A percentile compares a stretch with the other conserved stretches of the same genome.
These are phyloP conservation scores for Pinna nobilis DNA, from an alignment of 1,140 invertebrate genomes.

Conservation along the genomic window DNA sequence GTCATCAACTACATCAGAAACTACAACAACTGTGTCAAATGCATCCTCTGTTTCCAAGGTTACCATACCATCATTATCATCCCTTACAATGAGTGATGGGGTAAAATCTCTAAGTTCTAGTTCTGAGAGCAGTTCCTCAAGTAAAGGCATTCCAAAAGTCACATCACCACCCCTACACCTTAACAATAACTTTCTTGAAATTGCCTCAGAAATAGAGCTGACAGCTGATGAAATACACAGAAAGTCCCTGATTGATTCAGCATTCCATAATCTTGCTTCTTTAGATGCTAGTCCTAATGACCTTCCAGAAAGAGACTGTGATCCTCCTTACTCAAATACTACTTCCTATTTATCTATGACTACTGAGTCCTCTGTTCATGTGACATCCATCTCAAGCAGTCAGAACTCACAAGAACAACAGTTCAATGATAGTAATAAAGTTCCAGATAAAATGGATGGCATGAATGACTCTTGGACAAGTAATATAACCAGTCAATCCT, in stretches of 20 bases:
- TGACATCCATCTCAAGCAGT: neutral
- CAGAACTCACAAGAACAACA: neutral
- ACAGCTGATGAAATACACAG: conserved; percentile 48
- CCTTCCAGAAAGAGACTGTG: conserved; percentile 56
- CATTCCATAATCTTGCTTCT: conserved; percentile 35
- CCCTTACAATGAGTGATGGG: neutral
- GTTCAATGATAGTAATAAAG: neutral
- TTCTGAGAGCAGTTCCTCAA: neutral
- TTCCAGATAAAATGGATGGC: neutral
- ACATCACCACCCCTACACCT: conserved; percentile 15
- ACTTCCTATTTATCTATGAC: neutral
- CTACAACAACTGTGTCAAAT: neutral
- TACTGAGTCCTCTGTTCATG: neutral
- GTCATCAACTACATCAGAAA: conserved; percentile 6
- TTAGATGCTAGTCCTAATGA: conserved; percentile 58
- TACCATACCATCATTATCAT: neutral
- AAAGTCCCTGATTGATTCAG: conserved; percentile 40
- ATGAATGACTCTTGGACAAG: conserved; percentile 9
- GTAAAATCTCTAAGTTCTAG: conserved; percentile 4
- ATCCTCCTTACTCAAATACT: conserved; percentile 17
- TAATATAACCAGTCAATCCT: neutral
- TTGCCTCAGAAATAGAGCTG: conserved; percentile 52
- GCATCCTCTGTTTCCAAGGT: conserved; percentile 1
- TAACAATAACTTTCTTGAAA: conserved; percentile 35
- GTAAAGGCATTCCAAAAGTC: conserved; percentile 11